These are phyloP conservation scores for Ceryle rudis DNA, from an alignment of 2,797 vertebrate species.

Conservation along the genomic window DNA sequence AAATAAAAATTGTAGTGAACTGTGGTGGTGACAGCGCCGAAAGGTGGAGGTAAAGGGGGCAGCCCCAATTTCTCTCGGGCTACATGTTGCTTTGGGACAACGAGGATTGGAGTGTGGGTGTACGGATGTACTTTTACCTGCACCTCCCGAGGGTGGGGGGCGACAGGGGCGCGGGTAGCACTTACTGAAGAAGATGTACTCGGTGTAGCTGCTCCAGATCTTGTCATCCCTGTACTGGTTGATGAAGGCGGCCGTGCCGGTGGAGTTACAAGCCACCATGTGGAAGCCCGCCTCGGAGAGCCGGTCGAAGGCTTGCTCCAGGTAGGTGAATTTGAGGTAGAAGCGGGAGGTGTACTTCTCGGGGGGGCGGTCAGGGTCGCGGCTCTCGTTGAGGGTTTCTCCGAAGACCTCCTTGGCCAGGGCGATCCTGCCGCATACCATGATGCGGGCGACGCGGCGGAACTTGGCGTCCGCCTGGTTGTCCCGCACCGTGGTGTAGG, in stretches of 20 bases:
- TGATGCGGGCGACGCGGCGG: slow-evolving; percentile 88
- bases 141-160: background rate
- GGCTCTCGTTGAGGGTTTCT: slow-evolving; percentile 88
- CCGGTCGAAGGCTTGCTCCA: slow-evolving; percentile 90
- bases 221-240: slow-evolving; percentile 89
- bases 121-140: background rate
- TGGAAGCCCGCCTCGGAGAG: slow-evolving; percentile 89
- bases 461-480: slow-evolving; percentile 89
- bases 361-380: slow-evolving; percentile 88
- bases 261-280: slow-evolving; percentile 91
- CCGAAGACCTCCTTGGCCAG: slow-evolving; percentile 91
- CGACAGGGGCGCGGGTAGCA: background rate
- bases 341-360: slow-evolving; percentile 91
- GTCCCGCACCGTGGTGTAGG: slow-evolving; percentile 86
- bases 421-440: slow-evolving; percentile 89
- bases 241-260: slow-evolving; percentile 85
- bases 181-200: slow-evolving; percentile 93
- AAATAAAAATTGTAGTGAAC: background rate
- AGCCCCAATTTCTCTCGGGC: background rate
- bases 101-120: background rate
- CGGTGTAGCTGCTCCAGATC: slow-evolving; percentile 91
- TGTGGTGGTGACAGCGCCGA: background rate
- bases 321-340: slow-evolving; percentile 90
- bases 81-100: background rate
- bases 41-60: background rate